Evolutionary conservation across 2,888 invertebrate species (phyloP).

Genomic region (Xestia sexstrigata): DNA sequence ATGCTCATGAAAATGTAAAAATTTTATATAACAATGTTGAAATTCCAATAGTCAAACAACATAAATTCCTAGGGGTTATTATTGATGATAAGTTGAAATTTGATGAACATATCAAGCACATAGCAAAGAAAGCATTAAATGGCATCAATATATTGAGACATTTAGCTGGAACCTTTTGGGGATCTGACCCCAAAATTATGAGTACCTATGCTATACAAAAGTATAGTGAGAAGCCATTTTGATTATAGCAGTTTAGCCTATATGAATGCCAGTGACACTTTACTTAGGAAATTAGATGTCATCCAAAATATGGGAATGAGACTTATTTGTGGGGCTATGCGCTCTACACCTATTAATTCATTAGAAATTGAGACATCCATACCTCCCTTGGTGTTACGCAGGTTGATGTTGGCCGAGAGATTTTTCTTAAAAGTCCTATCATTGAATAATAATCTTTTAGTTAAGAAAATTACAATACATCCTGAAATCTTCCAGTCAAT

Average conservation of each 20-base stretch:
- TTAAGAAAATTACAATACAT: no score
- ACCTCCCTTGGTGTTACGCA: background rate
- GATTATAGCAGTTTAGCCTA: constrained; percentile 5
- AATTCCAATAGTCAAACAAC: background rate
- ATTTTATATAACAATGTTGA: background rate
- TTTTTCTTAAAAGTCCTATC: no score
- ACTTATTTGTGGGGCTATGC: background rate
- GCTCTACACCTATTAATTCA: background rate
- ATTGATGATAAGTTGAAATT: constrained; percentile 14
- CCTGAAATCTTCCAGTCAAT: background rate
- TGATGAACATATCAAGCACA: constrained; percentile 15
- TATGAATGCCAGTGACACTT: constrained; percentile 2
- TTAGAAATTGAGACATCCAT: background rate
- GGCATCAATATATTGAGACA: constrained; percentile 12
- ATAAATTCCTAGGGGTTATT: constrained; percentile 9
- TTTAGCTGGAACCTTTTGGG: constrained; percentile 12
- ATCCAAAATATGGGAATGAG: background rate
- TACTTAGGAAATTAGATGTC: background rate
- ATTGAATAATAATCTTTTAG: no score
- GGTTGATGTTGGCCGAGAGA: background rate
- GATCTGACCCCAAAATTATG: constrained; percentile 3
- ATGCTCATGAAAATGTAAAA: no score
- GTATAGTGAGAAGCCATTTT: constrained; percentile 25
- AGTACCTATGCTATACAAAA: constrained; percentile 22
- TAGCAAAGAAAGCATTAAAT: constrained; percentile 11